Evolutionary conservation across 2,888 invertebrate genomes (phyloP).

Genomic region (Erynnis tages): DNA sequence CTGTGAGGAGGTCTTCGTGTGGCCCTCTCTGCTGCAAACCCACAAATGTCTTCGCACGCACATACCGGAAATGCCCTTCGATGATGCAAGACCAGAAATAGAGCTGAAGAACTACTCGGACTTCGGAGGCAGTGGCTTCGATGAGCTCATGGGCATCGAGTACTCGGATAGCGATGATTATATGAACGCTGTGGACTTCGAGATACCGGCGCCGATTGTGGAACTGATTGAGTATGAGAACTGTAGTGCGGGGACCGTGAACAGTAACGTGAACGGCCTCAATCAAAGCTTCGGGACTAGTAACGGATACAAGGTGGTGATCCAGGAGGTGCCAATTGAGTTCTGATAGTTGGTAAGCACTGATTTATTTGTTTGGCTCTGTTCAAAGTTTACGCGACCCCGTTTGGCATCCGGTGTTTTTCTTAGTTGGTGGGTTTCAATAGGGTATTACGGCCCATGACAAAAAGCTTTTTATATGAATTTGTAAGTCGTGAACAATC

Average conservation of each 20-base stretch:
- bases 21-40: slow-evolving; percentile 53
- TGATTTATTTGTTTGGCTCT: too few relatives aligned
- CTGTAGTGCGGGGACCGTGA: not conserved
- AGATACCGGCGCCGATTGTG: slow-evolving; percentile 63
- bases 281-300: not conserved
- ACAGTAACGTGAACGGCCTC: not conserved
- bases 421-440: too few relatives aligned
- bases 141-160: slow-evolving; percentile 45
- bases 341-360: too few relatives aligned
- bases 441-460: too few relatives aligned
- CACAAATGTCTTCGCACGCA: slow-evolving; percentile 59
- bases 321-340: too few relatives aligned
- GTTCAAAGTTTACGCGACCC: too few relatives aligned
- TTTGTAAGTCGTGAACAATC: too few relatives aligned
- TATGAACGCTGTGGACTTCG: slow-evolving; percentile 56
- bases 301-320: too few relatives aligned
- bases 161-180: slow-evolving; percentile 48
- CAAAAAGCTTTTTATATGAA: too few relatives aligned
- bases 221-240: slow-evolving; percentile 52
- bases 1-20: slow-evolving; percentile 64
- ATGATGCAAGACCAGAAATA: slow-evolving; percentile 59
- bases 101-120: slow-evolving; percentile 53
- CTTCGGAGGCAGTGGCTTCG: slow-evolving; percentile 42
- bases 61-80: slow-evolving; percentile 56
- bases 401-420: too few relatives aligned